Base-by-base conservation (phyloP, 2,113 vertebrate genomes). In the Natator depressus region DNA sequence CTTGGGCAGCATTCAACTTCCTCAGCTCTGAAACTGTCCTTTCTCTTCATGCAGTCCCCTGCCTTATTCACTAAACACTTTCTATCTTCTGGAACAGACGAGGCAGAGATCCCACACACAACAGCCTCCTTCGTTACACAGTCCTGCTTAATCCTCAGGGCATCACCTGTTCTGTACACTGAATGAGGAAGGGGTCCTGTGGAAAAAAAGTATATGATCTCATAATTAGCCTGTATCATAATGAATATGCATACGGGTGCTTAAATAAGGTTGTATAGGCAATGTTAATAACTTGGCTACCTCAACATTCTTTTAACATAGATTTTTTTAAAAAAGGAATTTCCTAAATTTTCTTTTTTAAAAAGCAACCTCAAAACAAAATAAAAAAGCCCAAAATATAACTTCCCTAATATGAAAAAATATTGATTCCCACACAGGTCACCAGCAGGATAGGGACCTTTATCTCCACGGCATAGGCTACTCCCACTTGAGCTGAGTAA, bases 291-390 rank as follows among this genome's bases (percentile, higher is more conserved):
- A 69, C 94, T 95, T 90, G 95, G 84, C 89, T 90, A 2, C 75
- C 65, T 97, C 91, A 95, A 93, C 86, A 65, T 87, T 93, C 92
- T 93, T 96, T 84, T 96, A 88, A 97, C 91, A 81, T 91, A 47
- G 85, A 94, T 93, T 85, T 92, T 94, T 87, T 87, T 95, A 89
- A 35, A 92, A 86, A 94, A 94, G 13, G 7, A 62, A 62, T 62
- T 62, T 29, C 51, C 79, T 80, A 54, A 20, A 9, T 80, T 13
- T 85, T 78, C 14, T 57, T 85, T 92, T 76, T 92, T 20, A 69
- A 54, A 93, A 93, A 25, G 25, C 80, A 79, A 85, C 83, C 57
- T 31, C 59, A 62, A 35, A 62, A 62, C 25, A 62, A 35, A 62
- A 59, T 5, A 57, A 57, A 27, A 62, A 62, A 62, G 5, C 13